phyloP scores from a whole-genome alignment of 2,113 vertebrate species.

The Ictalurus punctatus region DNA sequence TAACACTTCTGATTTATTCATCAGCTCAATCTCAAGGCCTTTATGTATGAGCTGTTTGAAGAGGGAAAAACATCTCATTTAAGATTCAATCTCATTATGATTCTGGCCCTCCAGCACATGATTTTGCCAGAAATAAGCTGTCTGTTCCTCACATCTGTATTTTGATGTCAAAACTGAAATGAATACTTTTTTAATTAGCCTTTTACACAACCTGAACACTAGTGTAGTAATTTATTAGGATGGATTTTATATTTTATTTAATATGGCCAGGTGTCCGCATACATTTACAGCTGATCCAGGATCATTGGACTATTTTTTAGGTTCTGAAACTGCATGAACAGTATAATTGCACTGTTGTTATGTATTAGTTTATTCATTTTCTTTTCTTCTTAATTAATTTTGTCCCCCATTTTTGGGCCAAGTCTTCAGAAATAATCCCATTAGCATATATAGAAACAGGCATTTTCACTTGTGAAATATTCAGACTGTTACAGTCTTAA shows the following conservation, averaged over 20 bases:
- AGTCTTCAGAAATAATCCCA: neutral
- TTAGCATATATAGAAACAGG: neutral
- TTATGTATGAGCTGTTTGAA: constrained; percentile 1
- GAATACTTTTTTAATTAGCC: neutral
- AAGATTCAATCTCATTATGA: neutral
- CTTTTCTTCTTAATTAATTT: neutral
- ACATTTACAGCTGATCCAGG: neutral
- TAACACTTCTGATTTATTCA: constrained; percentile 11
- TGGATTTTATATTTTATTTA: neutral
- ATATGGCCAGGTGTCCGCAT: neutral
- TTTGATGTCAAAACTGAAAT: neutral
- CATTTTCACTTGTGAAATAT: neutral
- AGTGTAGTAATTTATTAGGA: neutral
- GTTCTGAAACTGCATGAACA: neutral
- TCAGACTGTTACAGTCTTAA: neutral
- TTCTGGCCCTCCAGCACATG: neutral
- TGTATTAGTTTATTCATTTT: neutral
- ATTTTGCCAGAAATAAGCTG: neutral
- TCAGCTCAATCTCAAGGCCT: neutral
- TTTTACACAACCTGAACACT: neutral
- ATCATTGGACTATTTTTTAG: neutral
- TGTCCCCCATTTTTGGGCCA: neutral
- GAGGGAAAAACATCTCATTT: neutral
- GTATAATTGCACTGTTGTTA: neutral
- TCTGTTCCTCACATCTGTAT: neutral